Base-by-base conservation (phyloP, 2,797 vertebrate species). In the Malurus splendens region DNA sequence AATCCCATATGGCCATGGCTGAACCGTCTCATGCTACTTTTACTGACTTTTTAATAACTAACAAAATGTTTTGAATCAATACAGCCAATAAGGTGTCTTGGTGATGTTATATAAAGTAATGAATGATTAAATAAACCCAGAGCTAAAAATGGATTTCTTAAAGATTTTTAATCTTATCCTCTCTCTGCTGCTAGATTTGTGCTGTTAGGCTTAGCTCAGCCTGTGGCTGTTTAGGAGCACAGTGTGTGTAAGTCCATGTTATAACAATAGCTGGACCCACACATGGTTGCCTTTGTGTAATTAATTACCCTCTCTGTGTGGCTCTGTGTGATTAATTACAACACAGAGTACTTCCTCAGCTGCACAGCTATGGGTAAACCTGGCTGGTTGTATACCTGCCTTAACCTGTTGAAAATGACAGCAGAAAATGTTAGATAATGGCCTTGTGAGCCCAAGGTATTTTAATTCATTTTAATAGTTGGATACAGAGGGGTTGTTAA, bases 51-150 rank as follows among this genome's bases (percentile, higher is more conserved):
- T 89, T 92, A 92, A 90, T 94, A 88, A 82, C 81, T 79, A 87
- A 90, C 72, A 76, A 74, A 93, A 93, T 90, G 56, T 27, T 72
- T 90, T 68, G 77, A 84, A 94, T 94, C 87, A 47, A 95, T 95
- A 92, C 67, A 92, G 89, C 88, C 57, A 90, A 81, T 87, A 93
- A 74, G 66, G 15, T 82, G 20, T 88, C 73, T 92, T 19, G 7
- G 28, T 47, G 32, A 47, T 92, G 5, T 57, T 90, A 87, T 89
- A 86, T 89, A 91, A 93, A 93, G 52, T 83, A 93, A 92, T 72
- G 83, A 95, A 94, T 85, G 87, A 86, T 90, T 95, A 96, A 90
- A 94, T 76, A 95, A 93, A 89, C 51, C 36, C 76, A 72, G 18
- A 86, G 28, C 47, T 89, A 90, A 36, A 93, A 89, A 75, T n/a